Evolutionary conservation across 2,888 invertebrate species (phyloP).

Genomic region (Xanthia icteritia): DNA sequence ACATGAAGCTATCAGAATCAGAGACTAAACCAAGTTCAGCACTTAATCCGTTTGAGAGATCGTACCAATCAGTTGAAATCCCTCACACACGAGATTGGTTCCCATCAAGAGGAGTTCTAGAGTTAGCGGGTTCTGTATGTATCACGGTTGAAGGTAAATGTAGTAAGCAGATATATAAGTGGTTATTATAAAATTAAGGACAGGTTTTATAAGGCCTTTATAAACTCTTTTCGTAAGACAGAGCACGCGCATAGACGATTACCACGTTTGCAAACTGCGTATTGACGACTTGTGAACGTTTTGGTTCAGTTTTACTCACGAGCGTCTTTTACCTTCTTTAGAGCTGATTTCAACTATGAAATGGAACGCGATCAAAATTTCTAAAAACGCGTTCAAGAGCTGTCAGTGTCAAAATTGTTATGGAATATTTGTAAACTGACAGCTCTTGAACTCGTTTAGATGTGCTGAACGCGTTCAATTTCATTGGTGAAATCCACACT

Average conservation of each 20-base stretch:
- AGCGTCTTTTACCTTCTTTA: not conserved
- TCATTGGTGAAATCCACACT: too few relatives aligned
- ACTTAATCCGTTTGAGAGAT: slow-evolving; percentile 48
- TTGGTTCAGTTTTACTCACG: not conserved
- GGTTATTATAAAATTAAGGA: too few relatives aligned
- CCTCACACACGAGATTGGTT: slow-evolving; percentile 42
- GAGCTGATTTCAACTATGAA: too few relatives aligned
- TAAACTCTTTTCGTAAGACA: not conserved
- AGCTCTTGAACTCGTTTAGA: too few relatives aligned
- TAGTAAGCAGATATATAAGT: not conserved
- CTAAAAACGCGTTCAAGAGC: too few relatives aligned
- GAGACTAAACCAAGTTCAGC: slow-evolving; percentile 26
- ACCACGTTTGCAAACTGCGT: not conserved
- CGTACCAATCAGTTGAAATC: slow-evolving; percentile 49
- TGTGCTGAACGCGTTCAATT: too few relatives aligned
- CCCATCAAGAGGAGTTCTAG: slow-evolving; percentile 23
- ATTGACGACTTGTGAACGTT: not conserved
- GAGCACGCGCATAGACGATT: not conserved
- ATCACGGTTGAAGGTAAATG: not conserved
- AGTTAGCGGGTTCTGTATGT: slow-evolving; percentile 22
- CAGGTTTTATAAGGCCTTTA: not conserved
- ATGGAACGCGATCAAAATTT: too few relatives aligned
- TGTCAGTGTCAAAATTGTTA: too few relatives aligned
- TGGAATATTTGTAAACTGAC: too few relatives aligned
- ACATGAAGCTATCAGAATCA: slow-evolving; percentile 24